Percentiles rank a stretch among this genome's conserved stretches.
These are phyloP conservation scores for Cyprinella venusta DNA, from an alignment of 2,797 vertebrate species.

Conservation along the genomic window DNA sequence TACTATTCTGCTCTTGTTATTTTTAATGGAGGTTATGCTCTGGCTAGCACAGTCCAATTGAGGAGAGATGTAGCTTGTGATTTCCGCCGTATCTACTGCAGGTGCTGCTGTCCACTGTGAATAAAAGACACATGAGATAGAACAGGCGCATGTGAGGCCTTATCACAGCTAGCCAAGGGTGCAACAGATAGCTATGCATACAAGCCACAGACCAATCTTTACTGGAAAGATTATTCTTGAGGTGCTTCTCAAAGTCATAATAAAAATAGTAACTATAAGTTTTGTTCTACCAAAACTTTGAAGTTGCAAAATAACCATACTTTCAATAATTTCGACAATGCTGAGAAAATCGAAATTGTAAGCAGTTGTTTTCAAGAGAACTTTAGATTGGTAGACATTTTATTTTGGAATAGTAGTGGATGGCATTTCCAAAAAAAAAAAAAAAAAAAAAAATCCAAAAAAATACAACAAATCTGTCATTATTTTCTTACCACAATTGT, in stretches of 20 bases:
- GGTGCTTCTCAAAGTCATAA: slow-evolving; percentile 48
- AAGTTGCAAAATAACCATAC: background rate
- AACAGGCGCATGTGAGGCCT: slow-evolving; percentile 64
- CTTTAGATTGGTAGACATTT: background rate
- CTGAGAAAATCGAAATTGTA: background rate
- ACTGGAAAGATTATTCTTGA: slow-evolving; percentile 52
- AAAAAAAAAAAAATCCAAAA: fast-evolving
- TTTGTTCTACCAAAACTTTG: slow-evolving; percentile 38
- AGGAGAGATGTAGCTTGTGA: slow-evolving; percentile 68
- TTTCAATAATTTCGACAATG: background rate
- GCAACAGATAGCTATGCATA: slow-evolving; percentile 65
- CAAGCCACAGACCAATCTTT: slow-evolving; percentile 51
- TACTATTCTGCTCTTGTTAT: slow-evolving; percentile 69
- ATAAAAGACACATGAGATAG: slow-evolving; percentile 67
- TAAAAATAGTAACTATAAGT: slow-evolving; percentile 45
- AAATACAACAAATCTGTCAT: background rate
- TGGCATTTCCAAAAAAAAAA: background rate
- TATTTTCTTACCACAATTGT: background rate
- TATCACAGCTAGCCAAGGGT: slow-evolving; percentile 66
- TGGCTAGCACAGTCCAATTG: slow-evolving; percentile 59
- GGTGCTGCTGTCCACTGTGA: slow-evolving; percentile 69
- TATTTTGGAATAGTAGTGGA: background rate
- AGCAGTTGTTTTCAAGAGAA: background rate
- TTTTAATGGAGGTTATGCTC: slow-evolving; percentile 70
- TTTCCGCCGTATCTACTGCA: slow-evolving; percentile 68